Base-by-base conservation (phyloP, 2,797 vertebrate genomes). In the Clamator glandarius region DNA sequence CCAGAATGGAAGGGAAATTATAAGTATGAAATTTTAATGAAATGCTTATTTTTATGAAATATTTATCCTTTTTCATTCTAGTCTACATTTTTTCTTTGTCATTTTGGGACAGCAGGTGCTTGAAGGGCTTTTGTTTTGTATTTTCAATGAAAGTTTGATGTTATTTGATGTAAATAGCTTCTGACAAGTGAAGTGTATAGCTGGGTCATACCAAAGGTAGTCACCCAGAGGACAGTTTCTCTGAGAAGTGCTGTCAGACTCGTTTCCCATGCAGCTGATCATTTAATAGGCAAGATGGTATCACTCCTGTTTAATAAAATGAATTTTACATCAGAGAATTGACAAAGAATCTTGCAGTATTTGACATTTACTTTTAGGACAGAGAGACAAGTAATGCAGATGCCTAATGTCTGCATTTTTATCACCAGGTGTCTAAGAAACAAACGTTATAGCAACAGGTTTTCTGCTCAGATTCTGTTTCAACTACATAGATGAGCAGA, bases 41-140 rank as follows among this genome's bases (percentile, higher is more conserved):
- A 91, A 91, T 90, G 87, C 80, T 94, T 94, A 81, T 96, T 95
- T 94, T 93, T 26, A 92, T 95, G 35, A 93, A 94, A 94, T 86
- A 93, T 93, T 95, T 90, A 92, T 90, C 72, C n/a, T 66, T 94
- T 88, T 89, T 87, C 23, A 57, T 88, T 84, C 70, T 92, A 55
- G 21, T 79, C 69, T 84, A 81, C 55, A 54, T 73, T 87, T 89
- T 89, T 86, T 81, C 67, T 66, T 73, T 90, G 73, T 91, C 63
- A 73, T 81, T 95, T 93, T 86, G 73, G 44, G 80, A 69, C 74
- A 90, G 80, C 83, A 87, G 59, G 83, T 84, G 36, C 88, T 93
- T 41, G 52, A 88, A 95, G 85, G 59, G 39, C 41, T 88, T 92
- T 92, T 92, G 69, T 59, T 95, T 86, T 73, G 6, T 87, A 54